Conservation (phyloP, 2,888 invertebrate species). For the Eristalinus sepulchralis region DNA sequence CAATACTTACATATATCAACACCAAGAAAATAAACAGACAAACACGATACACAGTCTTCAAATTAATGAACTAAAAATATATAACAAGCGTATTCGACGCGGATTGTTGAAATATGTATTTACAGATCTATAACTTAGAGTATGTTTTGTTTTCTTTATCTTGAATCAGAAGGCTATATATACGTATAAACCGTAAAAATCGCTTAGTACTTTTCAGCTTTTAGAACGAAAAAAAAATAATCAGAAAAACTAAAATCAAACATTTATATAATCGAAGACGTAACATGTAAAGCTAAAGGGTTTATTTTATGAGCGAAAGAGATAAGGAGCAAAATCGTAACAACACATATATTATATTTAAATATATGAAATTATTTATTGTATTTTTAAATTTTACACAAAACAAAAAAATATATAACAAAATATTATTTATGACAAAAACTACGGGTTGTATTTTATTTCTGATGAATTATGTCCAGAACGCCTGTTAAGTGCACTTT, state of each 20-base stretch:
- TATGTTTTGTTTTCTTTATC: constrained; percentile 15
- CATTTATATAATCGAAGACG: constrained; percentile 11
- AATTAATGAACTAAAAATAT: not conserved
- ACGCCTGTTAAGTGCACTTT: no score
- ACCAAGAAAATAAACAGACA: constrained; percentile 26
- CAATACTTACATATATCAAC: constrained; percentile 4
- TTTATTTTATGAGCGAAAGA: constrained; percentile 30
- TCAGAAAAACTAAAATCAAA: not conserved
- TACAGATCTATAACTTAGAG: constrained; percentile 26
- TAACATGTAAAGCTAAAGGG: constrained; percentile 28
- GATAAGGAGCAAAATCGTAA: constrained; percentile 43
- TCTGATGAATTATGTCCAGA: not conserved
- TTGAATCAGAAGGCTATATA: constrained; percentile 18
- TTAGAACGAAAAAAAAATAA: constrained; percentile 7
- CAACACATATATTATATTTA: constrained; percentile 56
- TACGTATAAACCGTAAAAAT: constrained; percentile 6
- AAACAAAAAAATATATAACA: constrained; percentile 46
- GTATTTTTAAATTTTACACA: constrained; percentile 67
- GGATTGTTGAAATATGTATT: constrained; percentile 28
- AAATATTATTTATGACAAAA: constrained; percentile 54
- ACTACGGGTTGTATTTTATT: not conserved
- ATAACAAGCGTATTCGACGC: not conserved
- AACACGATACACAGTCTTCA: constrained; percentile 7
- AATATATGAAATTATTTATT: constrained; percentile 65
- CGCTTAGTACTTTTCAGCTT: constrained; percentile 29